Evolutionary conservation across 1,140 invertebrate genomes (phyloP).

Genomic region (Dufourea novaeangliae): DNA sequence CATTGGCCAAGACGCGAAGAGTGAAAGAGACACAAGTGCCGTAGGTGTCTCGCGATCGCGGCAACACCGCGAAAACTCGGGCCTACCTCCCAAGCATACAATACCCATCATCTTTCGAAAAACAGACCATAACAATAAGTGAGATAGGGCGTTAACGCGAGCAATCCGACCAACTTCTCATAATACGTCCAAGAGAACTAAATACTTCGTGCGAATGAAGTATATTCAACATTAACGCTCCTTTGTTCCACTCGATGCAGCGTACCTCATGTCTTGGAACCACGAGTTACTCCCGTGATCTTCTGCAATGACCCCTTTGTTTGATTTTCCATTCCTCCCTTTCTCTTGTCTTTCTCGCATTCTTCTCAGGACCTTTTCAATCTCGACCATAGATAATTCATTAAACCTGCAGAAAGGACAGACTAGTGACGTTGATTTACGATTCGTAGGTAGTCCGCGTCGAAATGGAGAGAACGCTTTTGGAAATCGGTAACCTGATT

Average conservation of each 20-base stretch:
- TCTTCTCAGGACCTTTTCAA: slow-evolving; percentile 46
- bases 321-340: not conserved
- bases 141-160: too few relatives aligned
- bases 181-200: too few relatives aligned
- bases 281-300: not conserved
- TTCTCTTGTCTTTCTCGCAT: slow-evolving; percentile 25
- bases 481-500: not conserved
- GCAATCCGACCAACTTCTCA: too few relatives aligned
- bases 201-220: slow-evolving; percentile 13
- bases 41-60: too few relatives aligned
- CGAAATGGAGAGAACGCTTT: slow-evolving; percentile 20
- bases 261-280: slow-evolving; percentile 1
- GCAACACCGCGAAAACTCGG: too few relatives aligned
- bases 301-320: slow-evolving; percentile 8
- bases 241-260: slow-evolving; percentile 45
- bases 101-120: too few relatives aligned
- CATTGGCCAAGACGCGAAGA: too few relatives aligned
- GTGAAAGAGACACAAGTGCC: too few relatives aligned
- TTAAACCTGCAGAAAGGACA: slow-evolving; percentile 53
- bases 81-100: too few relatives aligned
- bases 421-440: slow-evolving; percentile 18
- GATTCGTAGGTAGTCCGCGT: slow-evolving; percentile 9
- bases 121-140: too few relatives aligned
- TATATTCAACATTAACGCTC: slow-evolving; percentile 58
- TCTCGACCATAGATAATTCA: slow-evolving; percentile 59